phyloP scores from a whole-genome alignment of 2,797 vertebrate genomes.

The Taeniopygia guttata region DNA sequence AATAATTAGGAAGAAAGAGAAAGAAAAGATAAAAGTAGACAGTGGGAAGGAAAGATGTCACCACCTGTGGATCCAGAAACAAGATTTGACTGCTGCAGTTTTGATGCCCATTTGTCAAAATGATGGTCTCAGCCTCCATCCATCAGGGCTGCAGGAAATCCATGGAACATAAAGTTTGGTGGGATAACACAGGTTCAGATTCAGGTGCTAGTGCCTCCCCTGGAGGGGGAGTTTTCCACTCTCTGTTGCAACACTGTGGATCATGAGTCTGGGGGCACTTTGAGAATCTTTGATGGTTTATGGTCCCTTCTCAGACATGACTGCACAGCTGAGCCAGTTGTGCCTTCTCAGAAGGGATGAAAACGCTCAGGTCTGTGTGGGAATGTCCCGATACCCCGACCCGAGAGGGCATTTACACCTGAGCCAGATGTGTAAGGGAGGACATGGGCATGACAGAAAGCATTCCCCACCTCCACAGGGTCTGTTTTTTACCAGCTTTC shows the following conservation, averaged over 20 bases:
- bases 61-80: neutral
- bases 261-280: neutral
- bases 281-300: neutral
- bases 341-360: neutral
- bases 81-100: neutral
- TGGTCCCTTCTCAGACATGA: neutral
- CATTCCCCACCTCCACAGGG: neutral
- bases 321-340: neutral
- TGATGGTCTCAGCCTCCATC: neutral
- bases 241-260: too few species aligned
- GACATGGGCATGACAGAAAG: neutral
- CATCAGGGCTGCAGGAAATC: neutral
- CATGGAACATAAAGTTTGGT: accelerated
- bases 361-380: accelerated
- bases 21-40: neutral
- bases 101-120: neutral
- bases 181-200: neutral
- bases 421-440: neutral
- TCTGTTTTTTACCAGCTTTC: too few species aligned
- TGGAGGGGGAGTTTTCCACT: neutral
- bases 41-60: neutral
- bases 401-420: neutral
- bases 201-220: too few species aligned
- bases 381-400: accelerated
- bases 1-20: neutral